phyloP scores from a whole-genome alignment of 2,113 vertebrate genomes.

The Sphyrna mokarran region DNA sequence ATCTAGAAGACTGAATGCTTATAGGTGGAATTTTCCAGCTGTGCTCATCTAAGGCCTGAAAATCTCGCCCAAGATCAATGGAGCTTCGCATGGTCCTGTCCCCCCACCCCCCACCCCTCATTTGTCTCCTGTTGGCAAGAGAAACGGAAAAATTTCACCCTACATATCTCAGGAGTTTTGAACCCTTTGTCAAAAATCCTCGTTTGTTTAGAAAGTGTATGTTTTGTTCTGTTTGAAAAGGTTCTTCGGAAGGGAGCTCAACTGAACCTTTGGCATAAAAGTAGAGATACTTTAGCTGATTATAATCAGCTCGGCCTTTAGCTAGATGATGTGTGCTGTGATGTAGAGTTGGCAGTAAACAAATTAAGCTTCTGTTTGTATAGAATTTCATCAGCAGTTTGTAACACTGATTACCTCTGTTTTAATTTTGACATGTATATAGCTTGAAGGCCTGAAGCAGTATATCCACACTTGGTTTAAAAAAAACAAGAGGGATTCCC shows the following conservation, averaged over 20 bases:
- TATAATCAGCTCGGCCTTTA: not conserved
- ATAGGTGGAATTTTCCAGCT: no score
- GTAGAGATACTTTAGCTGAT: no score
- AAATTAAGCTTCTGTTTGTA: conserved; percentile 24
- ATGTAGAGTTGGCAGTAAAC: not conserved
- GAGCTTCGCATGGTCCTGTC: no score
- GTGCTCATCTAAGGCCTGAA: no score
- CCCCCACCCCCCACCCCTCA: no score
- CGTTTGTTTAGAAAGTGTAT: not conserved
- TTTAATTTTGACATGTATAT: not conserved
- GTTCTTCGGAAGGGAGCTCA: not conserved
- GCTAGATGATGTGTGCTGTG: not conserved
- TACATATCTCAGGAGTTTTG: not conserved
- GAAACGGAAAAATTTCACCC: no score
- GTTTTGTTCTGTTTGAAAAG: not conserved
- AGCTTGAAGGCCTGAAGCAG: not conserved
- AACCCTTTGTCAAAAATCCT: not conserved
- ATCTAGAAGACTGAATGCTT: not conserved
- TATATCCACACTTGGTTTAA: not conserved
- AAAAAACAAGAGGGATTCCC: conserved; percentile 23
- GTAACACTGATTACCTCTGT: not conserved
- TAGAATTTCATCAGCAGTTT: conserved; percentile 24
- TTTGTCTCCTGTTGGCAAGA: no score
- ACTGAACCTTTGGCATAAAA: not conserved
- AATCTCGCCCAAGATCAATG: no score